Evolutionary conservation across 2,888 invertebrate species (phyloP).

Genomic region (Drosophila histrio): DNA sequence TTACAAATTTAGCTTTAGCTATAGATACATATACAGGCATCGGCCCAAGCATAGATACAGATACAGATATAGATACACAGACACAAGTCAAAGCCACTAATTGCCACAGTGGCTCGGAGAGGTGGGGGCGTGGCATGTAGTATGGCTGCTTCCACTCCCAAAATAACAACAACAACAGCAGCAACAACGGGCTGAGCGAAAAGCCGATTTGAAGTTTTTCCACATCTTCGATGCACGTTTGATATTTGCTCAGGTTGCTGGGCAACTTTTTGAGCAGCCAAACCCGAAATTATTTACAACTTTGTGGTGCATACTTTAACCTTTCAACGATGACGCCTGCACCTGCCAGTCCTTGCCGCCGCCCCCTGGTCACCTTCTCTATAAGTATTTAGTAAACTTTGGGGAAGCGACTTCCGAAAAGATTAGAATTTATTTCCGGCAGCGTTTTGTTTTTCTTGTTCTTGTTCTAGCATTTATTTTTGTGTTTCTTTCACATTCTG

Average conservation of each 20-base stretch:
- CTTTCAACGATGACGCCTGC: constrained; percentile 69
- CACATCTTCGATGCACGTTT: constrained; percentile 70
- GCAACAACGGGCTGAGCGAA: not conserved
- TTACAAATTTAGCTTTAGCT: not conserved
- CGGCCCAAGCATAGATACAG: not conserved
- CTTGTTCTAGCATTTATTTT: constrained; percentile 19
- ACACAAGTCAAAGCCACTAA: constrained; percentile 44
- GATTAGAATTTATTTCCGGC: constrained; percentile 59
- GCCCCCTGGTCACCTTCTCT: not conserved
- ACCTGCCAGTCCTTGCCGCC: constrained; percentile 44
- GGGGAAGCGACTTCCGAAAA: constrained; percentile 34
- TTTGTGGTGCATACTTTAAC: constrained; percentile 62
- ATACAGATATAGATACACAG: not conserved
- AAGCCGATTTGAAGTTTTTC: constrained; percentile 50
- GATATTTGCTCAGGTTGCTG: constrained; percentile 73
- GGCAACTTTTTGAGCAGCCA: constrained; percentile 61
- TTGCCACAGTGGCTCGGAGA: constrained; percentile 34
- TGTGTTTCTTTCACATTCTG: constrained; percentile 37
- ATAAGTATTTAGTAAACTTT: constrained; percentile 14
- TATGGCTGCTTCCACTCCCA: constrained; percentile 46
- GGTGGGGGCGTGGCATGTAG: constrained; percentile 40
- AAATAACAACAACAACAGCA: constrained; percentile 14
- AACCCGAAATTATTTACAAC: constrained; percentile 74
- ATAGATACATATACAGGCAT: not conserved
- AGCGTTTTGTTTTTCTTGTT: constrained; percentile 29